Base-by-base conservation (phyloP, 2,113 vertebrate species). In the Excalfactoria chinensis region DNA sequence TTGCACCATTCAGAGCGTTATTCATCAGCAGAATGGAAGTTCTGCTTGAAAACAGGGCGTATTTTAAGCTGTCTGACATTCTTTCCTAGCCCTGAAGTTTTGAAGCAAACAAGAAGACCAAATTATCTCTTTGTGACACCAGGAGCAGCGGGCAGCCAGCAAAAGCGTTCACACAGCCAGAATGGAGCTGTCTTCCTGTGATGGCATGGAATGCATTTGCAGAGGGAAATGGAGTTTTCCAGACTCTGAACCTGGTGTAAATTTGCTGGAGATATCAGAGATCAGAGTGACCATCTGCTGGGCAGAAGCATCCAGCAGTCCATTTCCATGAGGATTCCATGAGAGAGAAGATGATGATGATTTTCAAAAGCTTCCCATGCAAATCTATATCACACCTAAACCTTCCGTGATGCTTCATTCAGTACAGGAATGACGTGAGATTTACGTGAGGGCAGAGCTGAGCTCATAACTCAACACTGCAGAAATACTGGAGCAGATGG, bases 121-220 rank as follows among this genome's bases (percentile, higher is more conserved):
- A 73, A 28, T 37, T n/a, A 14, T 11, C 30, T 87, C 15, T 20
- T 53, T 26, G 1, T 20, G 64, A 72, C n/a, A 6, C 0, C 0
- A 25, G 40, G 26, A 53, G 60, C 35, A 53, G 15, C 7, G 64
- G 21, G n/a, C 51, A 83, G 53, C 20, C 63, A 56, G 14, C 41
- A 46, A 49, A 37, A 11, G 43, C 21, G 25, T 58, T 59, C 34
- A 63, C 28, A 16, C 26, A 86, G 76, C 2, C 43, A 58, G 32
- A 53, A 5, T 10, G 66, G 69, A 72, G 32, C 53, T 32, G 2
- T 21, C 6, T 18, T 78, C 40, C 43, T 34, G 5, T n/a, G 48
- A 13, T 4, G 3, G 0, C 9, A 22, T 15, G 44, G 43, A 9
- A 12, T 41, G 51, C 0, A 0, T 32, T 53, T 35, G 25, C 26